A percentile compares a stretch with the other conserved stretches of the same genome.
Evolutionary conservation across 2,113 vertebrate species (phyloP).

Genomic region (Rafetus swinhoei): DNA sequence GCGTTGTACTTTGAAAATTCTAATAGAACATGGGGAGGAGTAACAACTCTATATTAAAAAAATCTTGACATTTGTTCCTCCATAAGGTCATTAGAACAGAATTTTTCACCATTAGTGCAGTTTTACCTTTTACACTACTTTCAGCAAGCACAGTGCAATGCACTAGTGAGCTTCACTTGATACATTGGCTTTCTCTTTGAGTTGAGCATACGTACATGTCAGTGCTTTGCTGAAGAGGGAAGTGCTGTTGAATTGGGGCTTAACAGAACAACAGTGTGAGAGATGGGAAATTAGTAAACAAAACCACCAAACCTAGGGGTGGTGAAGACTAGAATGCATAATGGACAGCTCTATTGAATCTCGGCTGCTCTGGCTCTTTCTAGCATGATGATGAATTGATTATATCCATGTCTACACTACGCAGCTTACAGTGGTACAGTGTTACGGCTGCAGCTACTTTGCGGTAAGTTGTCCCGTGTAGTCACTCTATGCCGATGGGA

Average conservation of each 20-base stretch:
- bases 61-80: background rate
- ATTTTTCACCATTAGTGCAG: background rate
- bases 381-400: background rate
- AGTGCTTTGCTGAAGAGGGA: fast-evolving
- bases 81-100: background rate
- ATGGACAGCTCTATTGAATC: background rate
- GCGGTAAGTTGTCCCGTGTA: too few relatives aligned
- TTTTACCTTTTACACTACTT: background rate
- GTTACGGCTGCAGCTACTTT: too few relatives aligned
- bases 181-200: background rate
- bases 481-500: too few relatives aligned
- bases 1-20: background rate
- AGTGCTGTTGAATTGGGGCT: background rate
- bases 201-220: background rate
- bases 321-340: background rate
- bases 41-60: background rate
- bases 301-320: background rate
- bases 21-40: background rate
- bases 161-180: background rate
- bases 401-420: background rate
- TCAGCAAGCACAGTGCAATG: background rate
- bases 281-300: background rate
- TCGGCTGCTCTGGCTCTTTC: background rate
- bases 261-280: background rate
- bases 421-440: too few relatives aligned